Evolutionary conservation across 2,113 vertebrate genomes (phyloP), one percentile per base, ranked within the genome.

Genomic region (Onychostruthus taczanowskii): DNA sequence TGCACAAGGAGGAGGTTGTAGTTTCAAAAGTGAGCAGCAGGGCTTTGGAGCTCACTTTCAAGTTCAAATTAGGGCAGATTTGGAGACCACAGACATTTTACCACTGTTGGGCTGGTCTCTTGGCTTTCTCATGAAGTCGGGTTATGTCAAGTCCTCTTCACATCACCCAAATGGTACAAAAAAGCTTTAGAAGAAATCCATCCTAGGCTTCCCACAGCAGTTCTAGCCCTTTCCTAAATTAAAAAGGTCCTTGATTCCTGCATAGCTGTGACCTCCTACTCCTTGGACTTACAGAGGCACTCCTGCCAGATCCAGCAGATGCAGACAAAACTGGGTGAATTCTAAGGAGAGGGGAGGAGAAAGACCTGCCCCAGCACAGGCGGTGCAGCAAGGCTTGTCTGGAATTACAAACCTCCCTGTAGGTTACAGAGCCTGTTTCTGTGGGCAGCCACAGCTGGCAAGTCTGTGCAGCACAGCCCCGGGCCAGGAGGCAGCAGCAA

Each of bases 381-480:
- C 67, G 92, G 90, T 84, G 87, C 87, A 61, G 87, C 46, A 44
- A 52, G 78, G 87, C 77, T 81, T 37, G 81, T 37, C 87, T 96
- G 90, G 61, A 89, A 67, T 13, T 62, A 47, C 7, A 15, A 64
- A 31, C 21, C 87, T 82, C 56, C 82, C 78, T 91, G 52, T 4
- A 53, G 84, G 87, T 94, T 50, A 50, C 9, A 4, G 87, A 67
- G 66, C 9, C 83, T 39, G 77, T 52, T 67, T 68, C 90, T 67
- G 82, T 17, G 90, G 93, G 95, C 87, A 93, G 87, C 89, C 49
- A 5, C 67, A 44, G 55, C 84, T 80, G 84, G 84, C 90, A 73
- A 80, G 72, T 55, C 90, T 46, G 52, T 11, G 53, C 87, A 63
- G 53, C 94, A 30, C 77, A 78, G 76, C 94, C 64, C n/a, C 2